Evolutionary conservation across 2,113 vertebrate species (phyloP).

Genomic region (Blennius ocellaris): DNA sequence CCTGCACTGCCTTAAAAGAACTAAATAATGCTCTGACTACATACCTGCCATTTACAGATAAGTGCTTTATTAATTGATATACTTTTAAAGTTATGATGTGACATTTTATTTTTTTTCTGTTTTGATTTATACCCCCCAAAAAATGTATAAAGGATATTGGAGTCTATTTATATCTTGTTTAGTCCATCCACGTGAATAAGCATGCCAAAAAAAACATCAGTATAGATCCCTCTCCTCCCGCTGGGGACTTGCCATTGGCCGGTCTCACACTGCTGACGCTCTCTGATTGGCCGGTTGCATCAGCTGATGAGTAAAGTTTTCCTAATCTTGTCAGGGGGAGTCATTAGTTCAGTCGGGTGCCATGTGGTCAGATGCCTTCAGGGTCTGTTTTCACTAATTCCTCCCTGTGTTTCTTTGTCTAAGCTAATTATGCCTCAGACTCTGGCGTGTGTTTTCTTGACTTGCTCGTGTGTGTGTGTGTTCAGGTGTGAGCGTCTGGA

Average conservation of each 20-base stretch:
- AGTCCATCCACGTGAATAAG: slow-evolving; percentile 29
- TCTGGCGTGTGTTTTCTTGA: slow-evolving; percentile 24
- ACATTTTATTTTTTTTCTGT: too few species aligned
- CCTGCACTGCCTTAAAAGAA: too few species aligned
- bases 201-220: slow-evolving; percentile 54
- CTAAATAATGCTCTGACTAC: too few species aligned
- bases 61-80: too few species aligned
- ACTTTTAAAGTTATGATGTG: too few species aligned
- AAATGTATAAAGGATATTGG: not conserved
- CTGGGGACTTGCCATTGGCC: slow-evolving; percentile 38
- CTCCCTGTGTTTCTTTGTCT: slow-evolving; percentile 44
- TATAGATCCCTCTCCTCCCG: slow-evolving; percentile 35
- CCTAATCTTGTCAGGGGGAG: slow-evolving; percentile 63
- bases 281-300: slow-evolving; percentile 65
- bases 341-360: slow-evolving; percentile 55
- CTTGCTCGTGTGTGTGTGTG: slow-evolving; percentile 17
- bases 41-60: too few species aligned
- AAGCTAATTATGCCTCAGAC: slow-evolving; percentile 48
- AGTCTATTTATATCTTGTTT: slow-evolving; percentile 25
- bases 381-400: slow-evolving; percentile 48
- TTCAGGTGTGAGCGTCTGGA: slow-evolving; percentile 95
- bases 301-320: slow-evolving; percentile 67
- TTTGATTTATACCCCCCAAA: not conserved
- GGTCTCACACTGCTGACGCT: not conserved
- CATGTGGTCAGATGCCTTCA: slow-evolving; percentile 52